These are phyloP conservation scores for Pocillopora damicornis DNA, from an alignment of 64 coral and sea anemone genomes.

Conservation along the genomic window DNA sequence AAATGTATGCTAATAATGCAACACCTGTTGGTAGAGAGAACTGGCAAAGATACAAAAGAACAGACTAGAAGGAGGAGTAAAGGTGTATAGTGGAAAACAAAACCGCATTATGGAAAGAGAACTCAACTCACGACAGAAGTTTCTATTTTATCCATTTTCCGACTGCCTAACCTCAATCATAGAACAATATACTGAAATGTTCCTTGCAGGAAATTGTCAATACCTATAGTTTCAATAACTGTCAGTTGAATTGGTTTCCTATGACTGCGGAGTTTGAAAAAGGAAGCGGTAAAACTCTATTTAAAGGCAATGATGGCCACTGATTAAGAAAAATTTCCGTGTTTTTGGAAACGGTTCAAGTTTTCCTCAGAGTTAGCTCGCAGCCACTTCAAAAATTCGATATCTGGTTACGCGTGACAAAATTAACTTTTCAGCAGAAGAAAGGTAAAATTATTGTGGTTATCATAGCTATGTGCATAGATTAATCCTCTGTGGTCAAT, in stretches of 20 bases:
- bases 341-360: background rate
- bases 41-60: background rate
- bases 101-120: background rate
- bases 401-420: background rate
- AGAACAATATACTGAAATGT: background rate
- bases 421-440: background rate
- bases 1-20: constrained; percentile 18
- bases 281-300: constrained; percentile 5
- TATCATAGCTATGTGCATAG: background rate
- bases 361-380: background rate
- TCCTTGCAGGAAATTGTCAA: constrained; percentile 6
- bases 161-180: background rate
- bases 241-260: constrained; percentile 21
- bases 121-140: background rate
- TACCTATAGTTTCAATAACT: background rate
- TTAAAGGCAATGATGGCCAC: background rate
- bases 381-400: too few species aligned
- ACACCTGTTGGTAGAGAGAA: background rate
- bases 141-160: background rate
- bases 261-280: constrained; percentile 1
- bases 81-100: background rate
- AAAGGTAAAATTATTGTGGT: background rate
- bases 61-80: background rate
- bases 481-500: background rate
- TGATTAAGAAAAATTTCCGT: background rate